Evolutionary conservation across 2,113 vertebrate species (phyloP), one percentile per base, ranked within the genome.

Genomic region (Solea senegalensis): DNA sequence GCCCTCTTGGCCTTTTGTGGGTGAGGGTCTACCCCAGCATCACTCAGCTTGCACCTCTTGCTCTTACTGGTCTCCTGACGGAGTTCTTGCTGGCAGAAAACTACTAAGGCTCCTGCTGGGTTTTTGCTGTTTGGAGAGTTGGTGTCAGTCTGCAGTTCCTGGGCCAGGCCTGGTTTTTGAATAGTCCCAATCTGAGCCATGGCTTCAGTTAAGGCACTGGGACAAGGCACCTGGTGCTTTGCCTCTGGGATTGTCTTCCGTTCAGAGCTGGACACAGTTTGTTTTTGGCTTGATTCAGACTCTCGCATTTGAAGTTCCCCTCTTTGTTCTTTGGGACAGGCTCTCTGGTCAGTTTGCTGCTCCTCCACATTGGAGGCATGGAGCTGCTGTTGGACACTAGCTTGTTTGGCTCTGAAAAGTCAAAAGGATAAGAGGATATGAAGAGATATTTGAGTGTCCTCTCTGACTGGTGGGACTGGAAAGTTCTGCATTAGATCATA

Each of bases 351-450:
- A 64, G 46, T 64, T 43, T 61, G 75, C 76, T 78, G 78, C 60
- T 53, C 63, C 27, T 54, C 74, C 12, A 27, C 21, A 40, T 16
- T 54, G 63, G 72, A 80, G 28, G 27, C 67, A 34, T 11, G 39
- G 34, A 40, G 43, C 3, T 45, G 44, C 11, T 69, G 86, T 78
- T 83, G 92, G 74, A 80, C 7, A 87, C 91, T 78, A n/a, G 84
- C 91, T 90, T 95, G 94, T 83, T 92, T 94, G 78, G 86, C 89
- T 62, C 96, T 97, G 90, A 81, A 94, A 92, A 72, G 68, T 65
- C 54, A 52, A 84, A 80, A 86, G 53, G 51, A 83, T 76, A 70
- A 83, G 49, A 74, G 69, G 72, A 82, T 58, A 74, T 65, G 66
- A 83, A 70, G 50, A 78, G 78, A 86, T 83, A 81, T 61, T 72